Percentiles rank a stretch among this genome's conserved stretches.
Evolutionary conservation across 2,113 vertebrate species (phyloP).

Genomic region (Verasper variegatus): DNA sequence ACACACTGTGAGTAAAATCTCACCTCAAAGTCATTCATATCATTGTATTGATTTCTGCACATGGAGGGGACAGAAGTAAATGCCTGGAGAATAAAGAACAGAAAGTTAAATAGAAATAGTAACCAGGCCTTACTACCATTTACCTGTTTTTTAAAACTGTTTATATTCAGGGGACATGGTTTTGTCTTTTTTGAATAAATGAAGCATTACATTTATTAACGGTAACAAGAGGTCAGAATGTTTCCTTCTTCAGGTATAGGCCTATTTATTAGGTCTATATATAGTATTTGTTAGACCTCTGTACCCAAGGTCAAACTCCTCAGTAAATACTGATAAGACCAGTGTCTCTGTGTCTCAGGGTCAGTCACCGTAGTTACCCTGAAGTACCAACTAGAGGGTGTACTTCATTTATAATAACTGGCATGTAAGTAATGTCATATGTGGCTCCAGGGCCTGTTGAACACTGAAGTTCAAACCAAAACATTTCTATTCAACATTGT

Average conservation of each 20-base stretch:
- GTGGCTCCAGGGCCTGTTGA: neutral
- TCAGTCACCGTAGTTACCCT: too few species aligned
- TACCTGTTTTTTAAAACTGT: neutral
- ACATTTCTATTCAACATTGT: neutral
- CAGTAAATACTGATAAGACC: neutral
- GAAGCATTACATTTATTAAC: neutral
- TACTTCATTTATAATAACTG: too few species aligned
- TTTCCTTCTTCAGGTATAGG: neutral
- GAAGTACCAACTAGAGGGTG: too few species aligned
- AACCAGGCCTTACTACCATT: neutral
- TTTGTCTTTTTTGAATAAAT: neutral
- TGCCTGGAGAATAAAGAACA: neutral
- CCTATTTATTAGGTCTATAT: too few species aligned
- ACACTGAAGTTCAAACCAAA: neutral
- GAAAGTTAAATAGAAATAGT: neutral
- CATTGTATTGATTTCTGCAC: neutral
- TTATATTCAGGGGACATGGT: neutral
- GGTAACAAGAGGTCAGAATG: neutral
- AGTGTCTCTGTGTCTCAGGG: neutral
- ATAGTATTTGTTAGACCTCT: too few species aligned
- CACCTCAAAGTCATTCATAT: too few species aligned
- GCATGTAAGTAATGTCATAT: too few species aligned
- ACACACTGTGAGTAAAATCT: too few species aligned
- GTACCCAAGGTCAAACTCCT: neutral
- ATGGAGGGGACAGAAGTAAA: neutral